Base-by-base conservation (phyloP, 1,140 invertebrate genomes). In the Ceratoteleas bidentatus region DNA sequence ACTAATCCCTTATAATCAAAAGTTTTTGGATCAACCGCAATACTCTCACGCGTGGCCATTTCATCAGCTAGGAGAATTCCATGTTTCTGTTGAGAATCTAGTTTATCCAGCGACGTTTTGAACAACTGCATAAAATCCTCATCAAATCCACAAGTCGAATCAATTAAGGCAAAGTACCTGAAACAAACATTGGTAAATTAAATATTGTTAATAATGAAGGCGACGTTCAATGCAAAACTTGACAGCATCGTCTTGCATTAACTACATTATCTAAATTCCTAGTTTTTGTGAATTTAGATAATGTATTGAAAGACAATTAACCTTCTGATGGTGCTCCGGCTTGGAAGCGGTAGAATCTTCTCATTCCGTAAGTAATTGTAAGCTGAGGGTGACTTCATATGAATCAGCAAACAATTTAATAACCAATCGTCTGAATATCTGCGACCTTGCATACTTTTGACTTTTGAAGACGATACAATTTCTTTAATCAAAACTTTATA, bases 1-100 rank as follows among this genome's bases (percentile, higher is more conserved):
- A 43, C 40, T 4, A 72, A 33, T 13, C 70, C 70, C 14, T 52
- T 50, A 33, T 65, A 65, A 2, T 24, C 40, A n/a, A 65, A 65
- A 38, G 34, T 14, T 38, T 36, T 6, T 0, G 13, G 3, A n/a
- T 65, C 49, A 4, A 52, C 8, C 2, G 32, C 10, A 15, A 65
- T 9, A 15, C 40, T 54, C 16, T 66, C 49, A 24, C 62, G 49
- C 11, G 15, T 43, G 13, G 34, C 8, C 6, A 68, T 68, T 32
- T 68, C 64, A 14, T 68, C 64, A 45, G 57, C 33, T 34, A 68
- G 24, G 6, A 68, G 15, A 9, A 57, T 16, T 2, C 50, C 40
- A 45, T 68, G 36, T 9, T 68, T 68, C 14, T 33, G 3, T 0
- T 32, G 5, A 11, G 43, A 38, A 6, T 10, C 0, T 15, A 56